Evolutionary conservation across 2,113 vertebrate genomes (phyloP), one percentile per base, ranked within the genome.

Genomic region (Cettia cetti): DNA sequence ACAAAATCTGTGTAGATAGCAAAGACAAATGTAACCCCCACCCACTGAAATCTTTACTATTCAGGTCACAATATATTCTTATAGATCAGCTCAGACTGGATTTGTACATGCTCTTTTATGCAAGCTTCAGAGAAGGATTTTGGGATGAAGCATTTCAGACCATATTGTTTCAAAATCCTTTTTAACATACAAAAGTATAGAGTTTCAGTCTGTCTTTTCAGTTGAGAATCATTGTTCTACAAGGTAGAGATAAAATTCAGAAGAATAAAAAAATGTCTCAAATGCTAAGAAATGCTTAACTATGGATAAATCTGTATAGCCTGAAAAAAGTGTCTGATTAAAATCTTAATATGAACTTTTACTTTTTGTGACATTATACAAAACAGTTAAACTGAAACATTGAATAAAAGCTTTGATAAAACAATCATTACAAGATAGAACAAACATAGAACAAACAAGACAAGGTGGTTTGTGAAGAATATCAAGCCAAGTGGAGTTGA

Each of bases 401-500:
- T 65, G 40, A 92, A 40, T 56, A 54, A 80, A 80, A 69, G 3
- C 21, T 89, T 45, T 77, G 26, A 40, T 27, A 52, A 70, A 89
- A 26, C 9, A 52, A 40, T 30, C 47, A 56, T 68, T 80, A 11
- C 27, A 76, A 77, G 21, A 50, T 27, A 13, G 72, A 13, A 35
- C 35, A 63, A 17, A 35, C 10, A 56, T 7, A 64, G 9, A 3
- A 10, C 14, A 69, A 86, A 31, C 5, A 76, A 77, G 16, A 21
- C 30, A 42, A 70, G 16, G 28, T 77, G 10, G 6, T 60, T 60
- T 35, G 21, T 56, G 14, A 6, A 71, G 21, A 45, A 12, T 39
- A 81, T 37, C 2, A 5, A 77, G 5, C 1, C 23, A 66, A 86
- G 77, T 45, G 15, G 33, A 52, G 14, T 44, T 0, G 0, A 39